A percentile compares a stretch with the other conserved stretches of the same genome.
phyloP scores from a whole-genome alignment of 2,113 vertebrate species.

The Ciconia boyciana region DNA sequence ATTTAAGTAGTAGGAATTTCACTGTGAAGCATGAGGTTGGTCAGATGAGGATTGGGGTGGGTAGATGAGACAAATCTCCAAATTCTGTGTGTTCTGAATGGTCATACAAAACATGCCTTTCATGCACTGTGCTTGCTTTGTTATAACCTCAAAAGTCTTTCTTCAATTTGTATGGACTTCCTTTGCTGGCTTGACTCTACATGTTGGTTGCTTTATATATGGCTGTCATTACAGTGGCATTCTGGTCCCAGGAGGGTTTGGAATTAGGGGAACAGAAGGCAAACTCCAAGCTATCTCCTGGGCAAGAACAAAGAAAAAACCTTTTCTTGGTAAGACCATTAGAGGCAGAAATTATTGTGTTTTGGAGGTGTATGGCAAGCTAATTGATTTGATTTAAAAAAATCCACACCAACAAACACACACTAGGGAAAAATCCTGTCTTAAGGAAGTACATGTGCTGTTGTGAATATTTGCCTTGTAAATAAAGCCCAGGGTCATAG shows the following conservation, averaged over 20 bases:
- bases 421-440: neutral
- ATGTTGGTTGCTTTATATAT: neutral
- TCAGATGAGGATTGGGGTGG: neutral
- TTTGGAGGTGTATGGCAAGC: neutral
- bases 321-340: conserved; percentile 77
- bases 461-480: neutral
- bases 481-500: neutral
- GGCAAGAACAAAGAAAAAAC: conserved; percentile 80
- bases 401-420: neutral
- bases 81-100: neutral
- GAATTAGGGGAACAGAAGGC: conserved; percentile 76
- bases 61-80: neutral
- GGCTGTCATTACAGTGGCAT: conserved; percentile 71
- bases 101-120: neutral
- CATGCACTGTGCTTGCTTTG: neutral
- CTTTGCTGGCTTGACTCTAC: neutral
- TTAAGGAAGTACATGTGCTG: neutral
- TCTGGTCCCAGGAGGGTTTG: conserved; percentile 81
- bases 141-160: neutral
- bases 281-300: conserved; percentile 80
- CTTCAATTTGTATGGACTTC: neutral
- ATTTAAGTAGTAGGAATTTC: neutral
- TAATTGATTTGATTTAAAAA: neutral
- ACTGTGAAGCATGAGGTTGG: neutral
- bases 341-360: neutral